Conservation (phyloP, 2,797 vertebrate species). For the Siniperca undulata region DNA sequence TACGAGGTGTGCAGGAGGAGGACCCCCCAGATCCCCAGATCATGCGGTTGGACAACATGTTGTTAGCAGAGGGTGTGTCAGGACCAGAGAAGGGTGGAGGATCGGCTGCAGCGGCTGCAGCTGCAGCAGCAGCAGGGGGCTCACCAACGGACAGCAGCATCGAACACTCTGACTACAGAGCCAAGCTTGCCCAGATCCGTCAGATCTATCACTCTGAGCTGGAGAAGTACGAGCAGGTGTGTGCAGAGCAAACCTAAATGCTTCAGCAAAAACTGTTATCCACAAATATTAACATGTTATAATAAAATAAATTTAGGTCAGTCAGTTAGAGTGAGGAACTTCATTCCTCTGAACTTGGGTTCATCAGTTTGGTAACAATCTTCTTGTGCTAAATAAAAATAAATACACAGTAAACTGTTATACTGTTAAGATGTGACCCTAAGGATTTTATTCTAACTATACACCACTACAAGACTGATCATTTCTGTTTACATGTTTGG, state of each 20-base stretch:
- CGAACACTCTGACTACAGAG: constrained; percentile 94
- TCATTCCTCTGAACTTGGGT: no score
- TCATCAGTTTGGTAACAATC: not conserved
- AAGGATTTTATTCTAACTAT: not conserved
- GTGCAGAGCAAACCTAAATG: constrained; percentile 46
- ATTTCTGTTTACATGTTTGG: not conserved
- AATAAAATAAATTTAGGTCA: not conserved
- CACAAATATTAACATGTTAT: not conserved
- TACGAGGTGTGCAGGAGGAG: constrained; percentile 91
- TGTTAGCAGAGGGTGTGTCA: constrained; percentile 93
- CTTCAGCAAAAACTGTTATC: not conserved
- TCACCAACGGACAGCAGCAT: constrained; percentile 93
- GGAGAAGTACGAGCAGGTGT: constrained; percentile 95
- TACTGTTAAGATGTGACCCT: not conserved
- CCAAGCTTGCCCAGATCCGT: constrained; percentile 93
- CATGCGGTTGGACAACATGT: constrained; percentile 93
- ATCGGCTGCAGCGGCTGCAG: constrained; percentile 88
- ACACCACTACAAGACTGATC: not conserved
- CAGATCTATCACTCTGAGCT: constrained; percentile 95
- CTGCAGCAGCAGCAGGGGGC: constrained; percentile 90
- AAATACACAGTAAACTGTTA: not conserved
- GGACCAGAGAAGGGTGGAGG: constrained; percentile 91
- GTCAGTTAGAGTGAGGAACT: not conserved
- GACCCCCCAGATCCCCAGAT: constrained; percentile 92
- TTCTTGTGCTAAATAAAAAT: not conserved